phyloP scores from a whole-genome alignment of 2,113 vertebrate genomes.

The Galemys pyrenaicus region DNA sequence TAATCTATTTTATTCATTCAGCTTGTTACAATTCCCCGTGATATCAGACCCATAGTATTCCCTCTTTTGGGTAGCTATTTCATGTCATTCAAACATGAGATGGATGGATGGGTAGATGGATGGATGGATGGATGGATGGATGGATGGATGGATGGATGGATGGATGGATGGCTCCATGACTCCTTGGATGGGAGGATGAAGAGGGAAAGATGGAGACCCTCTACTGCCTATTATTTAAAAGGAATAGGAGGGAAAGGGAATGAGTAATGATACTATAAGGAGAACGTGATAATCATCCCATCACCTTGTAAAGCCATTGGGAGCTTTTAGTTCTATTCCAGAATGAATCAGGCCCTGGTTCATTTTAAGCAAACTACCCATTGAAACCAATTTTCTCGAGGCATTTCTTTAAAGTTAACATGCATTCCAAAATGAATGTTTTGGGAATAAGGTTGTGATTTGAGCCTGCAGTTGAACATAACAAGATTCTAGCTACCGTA shows the following conservation, averaged over 20 bases:
- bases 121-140: neutral
- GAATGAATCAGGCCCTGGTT: neutral
- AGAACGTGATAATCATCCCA: neutral
- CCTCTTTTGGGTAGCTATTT: neutral
- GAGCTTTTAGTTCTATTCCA: neutral
- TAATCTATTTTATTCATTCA: neutral
- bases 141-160: neutral
- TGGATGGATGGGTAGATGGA: neutral
- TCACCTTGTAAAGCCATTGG: neutral
- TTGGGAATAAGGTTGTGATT: neutral
- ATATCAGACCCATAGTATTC: neutral
- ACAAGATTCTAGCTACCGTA: neutral
- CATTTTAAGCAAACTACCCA: neutral
- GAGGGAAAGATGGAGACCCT: neutral
- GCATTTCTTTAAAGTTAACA: conserved; percentile 25
- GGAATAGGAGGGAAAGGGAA: neutral
- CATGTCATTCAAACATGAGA: neutral
- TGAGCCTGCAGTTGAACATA: neutral
- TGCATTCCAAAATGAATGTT: conserved; percentile 3
- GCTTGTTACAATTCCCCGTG: neutral
- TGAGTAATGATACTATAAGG: neutral
- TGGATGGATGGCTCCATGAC: neutral
- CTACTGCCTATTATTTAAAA: neutral
- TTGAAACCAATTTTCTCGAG: neutral
- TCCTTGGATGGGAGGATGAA: neutral